Evolutionary conservation across 2,888 invertebrate genomes (phyloP), one percentile per base, ranked within the genome.

Genomic region (Orthosia gothica): DNA sequence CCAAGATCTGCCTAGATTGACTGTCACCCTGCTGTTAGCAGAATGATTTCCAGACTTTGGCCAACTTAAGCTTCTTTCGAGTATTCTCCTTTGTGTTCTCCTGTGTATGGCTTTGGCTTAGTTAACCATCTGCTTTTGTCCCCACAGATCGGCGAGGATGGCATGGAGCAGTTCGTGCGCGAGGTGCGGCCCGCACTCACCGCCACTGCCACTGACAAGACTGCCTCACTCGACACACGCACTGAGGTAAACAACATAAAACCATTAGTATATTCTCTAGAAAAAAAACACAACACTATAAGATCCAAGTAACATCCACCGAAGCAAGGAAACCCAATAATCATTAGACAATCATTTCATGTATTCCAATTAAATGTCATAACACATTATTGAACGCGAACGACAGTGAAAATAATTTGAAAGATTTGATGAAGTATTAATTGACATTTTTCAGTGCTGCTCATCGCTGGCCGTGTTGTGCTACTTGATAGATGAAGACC

Each of bases 401-500:
- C 20, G 13, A 13, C 54, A 54, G 13, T 13, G 20, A 20, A 20
- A 11, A 13, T 54, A n/a, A 20, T 15, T 23, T 55, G 2, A 20
- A 20, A 20, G 20, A n/a, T 5, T 54, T 18, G 20, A 20, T 54
- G 54, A 54, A 5, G 20, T 54, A 20, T 54, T 12, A 1, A 40
- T 40, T 40, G 32, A 40, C 1, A 18, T 59, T 5, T 95, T 97
- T 15, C 93, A 99, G 98, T 99, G 99, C 91, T 99, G 99, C 89
- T 97, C 98, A 85, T 98, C 99, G 0, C 94, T 99, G 87, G 98
- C 98, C n/a, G 96, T 99, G 89, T 97, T 99, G 83, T 98, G 98
- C 89, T 99, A 99, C 92, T 94, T 99, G 74, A 97, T 98, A 66
- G 98, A 98, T 74, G 98, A 98, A 75, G 99, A 99, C 91, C 97